phyloP scores from a whole-genome alignment of 1,140 invertebrate species.

The Thaumatotibia leucotreta region DNA sequence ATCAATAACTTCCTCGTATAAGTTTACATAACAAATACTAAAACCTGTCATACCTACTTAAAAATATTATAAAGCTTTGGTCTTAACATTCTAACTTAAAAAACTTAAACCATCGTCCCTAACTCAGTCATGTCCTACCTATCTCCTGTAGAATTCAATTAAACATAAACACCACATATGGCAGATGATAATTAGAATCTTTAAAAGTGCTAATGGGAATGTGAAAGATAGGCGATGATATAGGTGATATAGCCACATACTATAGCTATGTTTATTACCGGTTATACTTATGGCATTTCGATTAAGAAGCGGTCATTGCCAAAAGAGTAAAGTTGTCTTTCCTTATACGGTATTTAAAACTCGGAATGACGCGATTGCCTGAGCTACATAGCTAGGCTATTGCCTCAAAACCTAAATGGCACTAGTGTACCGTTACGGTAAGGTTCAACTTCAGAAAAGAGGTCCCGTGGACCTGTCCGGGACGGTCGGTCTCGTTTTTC shows the following conservation, averaged over 20 bases:
- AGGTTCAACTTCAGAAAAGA: conserved; percentile 46
- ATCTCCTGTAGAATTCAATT: not conserved
- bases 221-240: not conserved
- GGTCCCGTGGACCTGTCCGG: conserved; percentile 43
- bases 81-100: not conserved
- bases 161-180: not conserved
- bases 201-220: not conserved
- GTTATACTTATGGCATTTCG: conserved; percentile 25
- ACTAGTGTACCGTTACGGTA: conserved; percentile 28
- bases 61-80: not conserved
- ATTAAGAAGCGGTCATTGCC: conserved; percentile 55
- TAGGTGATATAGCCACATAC: not conserved
- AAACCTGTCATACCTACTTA: not conserved
- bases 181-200: not conserved
- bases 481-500: conserved; percentile 41
- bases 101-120: not conserved
- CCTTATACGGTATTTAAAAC: conserved; percentile 64
- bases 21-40: conserved; percentile 7
- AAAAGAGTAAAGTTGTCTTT: conserved; percentile 64
- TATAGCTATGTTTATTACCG: conserved; percentile 9
- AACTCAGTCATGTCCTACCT: not conserved
- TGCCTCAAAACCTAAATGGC: conserved; percentile 45
- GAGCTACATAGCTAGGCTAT: conserved; percentile 37
- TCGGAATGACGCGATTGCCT: conserved; percentile 40
- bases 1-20: conserved; percentile 5